Conservation (phyloP, 2,888 invertebrate species). For the Mythimna albipuncta region DNA sequence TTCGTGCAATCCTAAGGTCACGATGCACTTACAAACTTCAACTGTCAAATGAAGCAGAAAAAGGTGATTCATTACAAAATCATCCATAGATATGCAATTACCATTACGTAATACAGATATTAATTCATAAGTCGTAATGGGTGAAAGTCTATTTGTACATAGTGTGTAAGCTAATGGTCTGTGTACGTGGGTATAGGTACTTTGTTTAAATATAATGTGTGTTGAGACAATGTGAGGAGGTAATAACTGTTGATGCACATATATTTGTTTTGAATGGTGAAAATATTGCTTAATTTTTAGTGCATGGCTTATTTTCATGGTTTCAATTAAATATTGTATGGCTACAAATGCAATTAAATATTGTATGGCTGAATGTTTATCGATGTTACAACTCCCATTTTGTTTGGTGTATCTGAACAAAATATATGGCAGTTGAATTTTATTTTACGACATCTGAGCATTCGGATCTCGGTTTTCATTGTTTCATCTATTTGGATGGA, state of each 20-base stretch:
- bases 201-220: slow-evolving; percentile 16
- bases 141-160: slow-evolving; percentile 52
- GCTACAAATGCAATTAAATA: background rate
- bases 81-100: slow-evolving; percentile 45
- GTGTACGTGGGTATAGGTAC: slow-evolving; percentile 25
- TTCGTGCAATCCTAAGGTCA: background rate
- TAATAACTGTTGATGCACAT: background rate
- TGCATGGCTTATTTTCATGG: too few species aligned
- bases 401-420: too few species aligned
- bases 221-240: slow-evolving; percentile 6
- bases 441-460: too few species aligned
- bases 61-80: slow-evolving; percentile 44
- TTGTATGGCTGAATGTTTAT: background rate
- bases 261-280: slow-evolving; percentile 21
- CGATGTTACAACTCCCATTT: too few species aligned
- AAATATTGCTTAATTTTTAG: slow-evolving; percentile 12
- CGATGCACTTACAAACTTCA: slow-evolving; percentile 2
- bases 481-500: too few species aligned
- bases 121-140: slow-evolving; percentile 56
- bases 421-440: too few species aligned
- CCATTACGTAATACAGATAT: slow-evolving; percentile 56
- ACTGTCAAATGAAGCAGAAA: slow-evolving; percentile 19
- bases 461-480: too few species aligned
- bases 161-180: slow-evolving; percentile 39
- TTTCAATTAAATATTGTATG: background rate